A percentile compares a stretch with the other conserved stretches of the same genome.
Conservation (phyloP, 2,797 vertebrate species). For the Argyrosomus regius region DNA sequence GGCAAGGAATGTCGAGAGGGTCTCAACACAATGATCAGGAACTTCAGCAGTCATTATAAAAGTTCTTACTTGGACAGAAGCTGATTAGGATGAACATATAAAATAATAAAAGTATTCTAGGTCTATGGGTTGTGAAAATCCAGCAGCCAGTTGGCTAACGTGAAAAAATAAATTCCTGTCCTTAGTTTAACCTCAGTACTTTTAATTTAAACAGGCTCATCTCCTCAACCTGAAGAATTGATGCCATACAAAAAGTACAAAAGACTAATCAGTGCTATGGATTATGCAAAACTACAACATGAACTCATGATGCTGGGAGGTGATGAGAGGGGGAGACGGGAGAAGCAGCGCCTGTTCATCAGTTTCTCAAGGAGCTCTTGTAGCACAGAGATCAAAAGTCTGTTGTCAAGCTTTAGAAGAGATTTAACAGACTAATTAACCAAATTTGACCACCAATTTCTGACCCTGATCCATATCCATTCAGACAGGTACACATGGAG, state of each 20-base stretch:
- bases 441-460: conserved; percentile 36
- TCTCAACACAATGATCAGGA: too few relatives aligned
- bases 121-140: conserved; percentile 2
- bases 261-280: conserved; percentile 22
- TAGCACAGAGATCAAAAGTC: neutral
- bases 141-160: too few relatives aligned
- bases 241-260: neutral
- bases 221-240: neutral
- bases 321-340: neutral
- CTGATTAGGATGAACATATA: too few relatives aligned
- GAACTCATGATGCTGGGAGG: neutral
- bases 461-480: conserved; percentile 1
- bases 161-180: neutral
- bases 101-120: neutral
- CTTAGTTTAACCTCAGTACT: neutral
- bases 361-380: conserved; percentile 3
- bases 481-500: neutral
- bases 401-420: conserved; percentile 1
- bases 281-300: conserved; percentile 50
- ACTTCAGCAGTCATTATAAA: too few relatives aligned
- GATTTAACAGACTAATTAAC: conserved; percentile 22
- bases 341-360: neutral
- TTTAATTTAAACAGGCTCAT: conserved; percentile 18
- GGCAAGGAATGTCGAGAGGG: too few relatives aligned
- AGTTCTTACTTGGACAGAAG: too few relatives aligned